Evolutionary conservation across 2,797 vertebrate genomes (phyloP), one percentile per base, ranked within the genome.

Genomic region (Carapus acus): DNA sequence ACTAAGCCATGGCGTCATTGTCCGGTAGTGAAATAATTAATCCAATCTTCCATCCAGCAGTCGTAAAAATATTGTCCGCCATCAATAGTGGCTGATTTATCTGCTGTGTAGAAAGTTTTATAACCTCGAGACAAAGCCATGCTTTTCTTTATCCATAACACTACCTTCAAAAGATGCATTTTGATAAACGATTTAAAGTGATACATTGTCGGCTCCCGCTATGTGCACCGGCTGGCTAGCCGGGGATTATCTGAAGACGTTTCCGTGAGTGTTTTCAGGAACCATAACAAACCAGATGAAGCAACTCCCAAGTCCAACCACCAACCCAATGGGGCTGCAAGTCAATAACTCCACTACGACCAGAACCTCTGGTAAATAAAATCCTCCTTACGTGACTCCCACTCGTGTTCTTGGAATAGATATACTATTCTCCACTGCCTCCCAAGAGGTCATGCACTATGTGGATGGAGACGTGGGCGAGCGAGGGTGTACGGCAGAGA

Each of bases 361-460:
- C 21, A 42, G 48, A 81, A 44, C 53, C 49, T 69, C 51, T 44
- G 39, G 53, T 69, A 71, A 63, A 80, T 64, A 82, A 36, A 73
- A 68, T 69, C 58, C 73, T 79, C 68, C 77, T 82, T 76, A 76
- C 57, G 63, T 62, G 34, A 67, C 79, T 73, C 82, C 78, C 75
- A 79, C 81, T 79, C 71, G 79, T 63, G 72, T 65, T 69, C 79
- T 76, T 76, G 70, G 63, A 79, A 83, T 81, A 78, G 62, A 76
- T 62, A 38, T 75, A 74, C 68, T 71, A 63, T 69, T 74, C 61
- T 80, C 77, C 71, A 73, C 71, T 76, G 67, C 71, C 65, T 80
- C 65, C 56, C 59, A 13, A 76, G 67, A 78, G 65, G 63, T 57
- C 45, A 64, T 54, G 69, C 37, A 33, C 41, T 69, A 58, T 67